phyloP scores from a whole-genome alignment of 2,113 vertebrate genomes.

The Engraulis encrasicolus region DNA sequence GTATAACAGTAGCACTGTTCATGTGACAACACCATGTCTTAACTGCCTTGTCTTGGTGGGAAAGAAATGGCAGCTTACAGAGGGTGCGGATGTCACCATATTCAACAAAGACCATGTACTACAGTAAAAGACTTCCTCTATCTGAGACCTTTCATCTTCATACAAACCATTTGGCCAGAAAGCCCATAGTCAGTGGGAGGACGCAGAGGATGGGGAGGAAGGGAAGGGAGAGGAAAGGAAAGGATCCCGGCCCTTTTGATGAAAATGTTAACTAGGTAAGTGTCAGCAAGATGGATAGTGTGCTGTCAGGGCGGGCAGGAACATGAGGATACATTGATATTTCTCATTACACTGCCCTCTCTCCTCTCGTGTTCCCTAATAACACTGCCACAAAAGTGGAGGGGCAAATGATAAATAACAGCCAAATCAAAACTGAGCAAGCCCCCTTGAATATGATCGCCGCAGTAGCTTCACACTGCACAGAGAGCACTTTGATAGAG shows the following conservation, averaged over 20 bases:
- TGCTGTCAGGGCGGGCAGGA: constrained; percentile 81
- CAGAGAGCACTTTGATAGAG: constrained; percentile 82
- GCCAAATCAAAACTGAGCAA: constrained; percentile 78
- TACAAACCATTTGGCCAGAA: constrained; percentile 77
- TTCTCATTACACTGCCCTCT: constrained; percentile 86
- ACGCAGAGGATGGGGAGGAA: too few relatives aligned
- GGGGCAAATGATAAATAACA: constrained; percentile 83
- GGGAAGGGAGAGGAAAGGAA: too few relatives aligned
- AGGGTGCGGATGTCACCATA: not conserved
- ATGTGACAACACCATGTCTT: not conserved
- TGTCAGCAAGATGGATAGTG: constrained; percentile 90
- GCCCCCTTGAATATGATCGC: constrained; percentile 78
- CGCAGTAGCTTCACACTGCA: constrained; percentile 76
- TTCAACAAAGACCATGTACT: constrained; percentile 46
- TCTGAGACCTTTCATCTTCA: constrained; percentile 72
- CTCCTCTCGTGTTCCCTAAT: constrained; percentile 84
- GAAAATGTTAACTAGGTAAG: constrained; percentile 94
- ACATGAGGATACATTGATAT: constrained; percentile 92
- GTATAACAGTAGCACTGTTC: too few relatives aligned
- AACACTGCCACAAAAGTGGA: constrained; percentile 76
- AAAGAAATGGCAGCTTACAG: constrained; percentile 14
- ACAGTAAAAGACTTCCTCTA: constrained; percentile 63
- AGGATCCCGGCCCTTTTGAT: constrained; percentile 78
- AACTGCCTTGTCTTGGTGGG: not conserved
- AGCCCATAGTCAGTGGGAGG: constrained; percentile 77